Conservation (phyloP, 2,888 invertebrate species). For the Acholoe squamosa region DNA sequence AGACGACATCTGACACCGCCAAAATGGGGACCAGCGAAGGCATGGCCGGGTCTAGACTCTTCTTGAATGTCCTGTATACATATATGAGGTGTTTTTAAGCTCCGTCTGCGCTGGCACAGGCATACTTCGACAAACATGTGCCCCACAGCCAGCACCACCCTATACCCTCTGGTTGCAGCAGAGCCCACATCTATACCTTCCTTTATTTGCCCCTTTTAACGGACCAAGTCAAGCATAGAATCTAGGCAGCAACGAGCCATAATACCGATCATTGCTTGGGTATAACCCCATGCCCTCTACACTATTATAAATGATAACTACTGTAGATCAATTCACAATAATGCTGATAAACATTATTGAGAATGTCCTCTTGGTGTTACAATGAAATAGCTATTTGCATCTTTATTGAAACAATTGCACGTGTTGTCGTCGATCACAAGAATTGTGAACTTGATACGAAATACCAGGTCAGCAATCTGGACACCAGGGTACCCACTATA, state of each 20-base stretch:
- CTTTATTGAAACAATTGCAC: background rate
- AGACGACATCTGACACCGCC: background rate
- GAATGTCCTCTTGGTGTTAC: too few relatives aligned
- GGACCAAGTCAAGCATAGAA: too few relatives aligned
- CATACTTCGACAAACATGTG: constrained; percentile 24
- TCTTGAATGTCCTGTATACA: constrained; percentile 43
- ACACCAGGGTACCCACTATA: too few relatives aligned
- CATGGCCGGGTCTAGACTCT: background rate
- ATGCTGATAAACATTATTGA: too few relatives aligned
- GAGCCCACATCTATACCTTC: too few relatives aligned
- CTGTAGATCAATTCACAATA: too few relatives aligned
- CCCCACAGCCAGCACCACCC: too few relatives aligned
- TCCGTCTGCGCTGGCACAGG: background rate
- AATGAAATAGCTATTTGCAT: background rate
- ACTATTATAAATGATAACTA: background rate
- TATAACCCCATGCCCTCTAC: background rate
- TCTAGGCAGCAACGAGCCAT: too few relatives aligned
- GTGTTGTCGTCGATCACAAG: background rate
- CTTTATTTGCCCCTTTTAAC: too few relatives aligned
- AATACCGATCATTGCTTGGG: too few relatives aligned
- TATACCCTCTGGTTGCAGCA: too few relatives aligned
- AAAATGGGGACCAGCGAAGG: background rate
- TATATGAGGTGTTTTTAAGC: constrained; percentile 29
- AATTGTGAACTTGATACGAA: too few relatives aligned
- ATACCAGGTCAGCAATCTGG: background rate